Conservation (phyloP, 2,113 vertebrate genomes). For the Bettongia penicillata region DNA sequence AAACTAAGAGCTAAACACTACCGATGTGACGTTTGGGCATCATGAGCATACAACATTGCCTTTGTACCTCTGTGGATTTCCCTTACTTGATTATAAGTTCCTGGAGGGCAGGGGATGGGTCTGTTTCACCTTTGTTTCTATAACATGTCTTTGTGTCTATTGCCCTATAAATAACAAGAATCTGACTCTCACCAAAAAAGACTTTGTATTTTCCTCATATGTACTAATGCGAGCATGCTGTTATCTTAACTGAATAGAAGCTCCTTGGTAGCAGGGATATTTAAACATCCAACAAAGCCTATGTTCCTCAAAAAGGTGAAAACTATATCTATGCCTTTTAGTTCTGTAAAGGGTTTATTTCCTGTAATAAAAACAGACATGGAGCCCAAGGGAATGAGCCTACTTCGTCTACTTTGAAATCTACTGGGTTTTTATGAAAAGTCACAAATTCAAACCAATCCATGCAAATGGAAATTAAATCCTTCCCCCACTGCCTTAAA, state of each 20-base stretch:
- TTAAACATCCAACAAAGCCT: background rate
- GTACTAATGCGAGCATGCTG: background rate
- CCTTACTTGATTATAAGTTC: background rate
- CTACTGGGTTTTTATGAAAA: constrained; percentile 8
- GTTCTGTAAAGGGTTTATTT: constrained; percentile 18
- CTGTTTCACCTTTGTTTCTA: background rate
- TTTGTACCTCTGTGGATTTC: background rate
- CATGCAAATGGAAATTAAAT: background rate
- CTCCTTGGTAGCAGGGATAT: background rate
- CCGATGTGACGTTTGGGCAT: background rate
- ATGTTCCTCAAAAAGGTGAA: background rate
- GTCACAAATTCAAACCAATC: constrained; percentile 10
- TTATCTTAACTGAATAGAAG: background rate
- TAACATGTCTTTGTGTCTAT: background rate
- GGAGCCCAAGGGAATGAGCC: background rate
- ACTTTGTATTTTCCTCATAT: background rate
- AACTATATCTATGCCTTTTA: background rate
- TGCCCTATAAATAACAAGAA: background rate
- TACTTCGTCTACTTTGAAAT: constrained; percentile 42
- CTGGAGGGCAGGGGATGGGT: background rate
- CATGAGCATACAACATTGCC: background rate
- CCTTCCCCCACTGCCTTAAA: background rate
- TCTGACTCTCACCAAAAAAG: background rate
- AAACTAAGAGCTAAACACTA: background rate
- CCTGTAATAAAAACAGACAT: constrained; percentile 12